Conservation (phyloP, 1,140 invertebrate genomes). For the Drosophila tani region DNA sequence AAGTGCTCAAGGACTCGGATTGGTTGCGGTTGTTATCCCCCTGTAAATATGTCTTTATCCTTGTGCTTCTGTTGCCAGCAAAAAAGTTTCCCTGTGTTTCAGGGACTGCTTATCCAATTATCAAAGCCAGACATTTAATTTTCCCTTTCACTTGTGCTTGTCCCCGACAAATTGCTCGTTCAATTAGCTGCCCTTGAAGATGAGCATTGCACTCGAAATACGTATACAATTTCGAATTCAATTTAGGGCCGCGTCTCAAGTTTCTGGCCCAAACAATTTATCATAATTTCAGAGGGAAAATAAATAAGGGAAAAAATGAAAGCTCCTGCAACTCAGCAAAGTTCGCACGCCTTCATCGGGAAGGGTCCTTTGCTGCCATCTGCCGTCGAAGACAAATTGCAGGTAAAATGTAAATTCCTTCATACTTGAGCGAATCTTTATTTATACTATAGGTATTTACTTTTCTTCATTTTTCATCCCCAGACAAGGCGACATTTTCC, state of each 20-base stretch:
- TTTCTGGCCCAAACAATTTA: conserved; percentile 66
- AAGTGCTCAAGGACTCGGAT: conserved; percentile 21
- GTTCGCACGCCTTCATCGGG: conserved; percentile 35
- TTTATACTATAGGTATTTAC: conserved; percentile 39
- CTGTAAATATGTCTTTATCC: conserved; percentile 26
- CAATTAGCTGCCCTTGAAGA: conserved; percentile 59
- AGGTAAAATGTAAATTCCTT: conserved; percentile 67
- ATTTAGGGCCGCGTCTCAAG: conserved; percentile 50
- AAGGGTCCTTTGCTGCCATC: conserved; percentile 38
- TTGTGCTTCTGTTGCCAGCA: conserved; percentile 1
- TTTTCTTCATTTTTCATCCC: conserved; percentile 61
- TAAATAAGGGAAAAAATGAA: conserved; percentile 32
- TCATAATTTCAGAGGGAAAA: conserved; percentile 60
- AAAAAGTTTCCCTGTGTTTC: conserved; percentile 33
- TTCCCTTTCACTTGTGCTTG: conserved; percentile 50
- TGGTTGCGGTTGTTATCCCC: conserved; percentile 36
- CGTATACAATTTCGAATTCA: conserved; percentile 40
- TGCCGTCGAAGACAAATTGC: conserved; percentile 74
- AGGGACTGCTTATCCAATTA: conserved; percentile 64
- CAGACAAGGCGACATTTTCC: conserved; percentile 40
- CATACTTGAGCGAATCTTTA: conserved; percentile 55
- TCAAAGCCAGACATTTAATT: conserved; percentile 69
- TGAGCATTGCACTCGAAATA: conserved; percentile 49
- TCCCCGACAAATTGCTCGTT: conserved; percentile 52
- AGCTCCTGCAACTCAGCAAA: conserved; percentile 62